phyloP scores from a whole-genome alignment of 2,113 vertebrate species.

The Neotragus moschatus region DNA sequence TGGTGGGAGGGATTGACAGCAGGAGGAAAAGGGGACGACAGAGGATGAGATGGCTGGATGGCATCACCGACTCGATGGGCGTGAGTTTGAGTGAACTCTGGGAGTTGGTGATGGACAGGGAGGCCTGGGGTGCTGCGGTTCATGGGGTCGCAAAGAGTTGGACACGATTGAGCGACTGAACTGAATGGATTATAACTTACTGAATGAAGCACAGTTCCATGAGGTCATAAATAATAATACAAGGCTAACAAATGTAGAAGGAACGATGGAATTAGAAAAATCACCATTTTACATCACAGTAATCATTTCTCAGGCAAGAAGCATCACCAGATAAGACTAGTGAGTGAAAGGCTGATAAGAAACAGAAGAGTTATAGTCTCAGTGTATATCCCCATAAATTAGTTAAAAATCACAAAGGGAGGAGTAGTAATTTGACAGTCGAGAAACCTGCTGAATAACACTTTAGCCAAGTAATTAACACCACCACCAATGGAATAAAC shows the following conservation, averaged over 20 bases:
- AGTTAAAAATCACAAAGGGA: slow-evolving; percentile 1
- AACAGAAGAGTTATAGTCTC: neutral
- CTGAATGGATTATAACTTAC: neutral
- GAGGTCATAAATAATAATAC: neutral
- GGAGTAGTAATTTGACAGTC: neutral
- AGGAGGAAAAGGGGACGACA: no score
- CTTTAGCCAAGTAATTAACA: neutral
- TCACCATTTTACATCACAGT: neutral
- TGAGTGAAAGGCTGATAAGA: neutral
- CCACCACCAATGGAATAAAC: neutral
- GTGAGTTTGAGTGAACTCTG: rapidly evolving
- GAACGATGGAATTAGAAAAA: neutral
- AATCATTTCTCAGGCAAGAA: slow-evolving; percentile 25
- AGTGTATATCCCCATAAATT: neutral
- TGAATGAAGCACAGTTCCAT: neutral
- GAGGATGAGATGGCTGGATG: no score
- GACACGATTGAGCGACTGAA: no score
- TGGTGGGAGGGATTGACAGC: no score
- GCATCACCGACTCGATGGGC: no score
- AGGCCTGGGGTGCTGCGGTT: no score
- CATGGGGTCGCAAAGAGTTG: no score
- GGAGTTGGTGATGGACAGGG: no score
- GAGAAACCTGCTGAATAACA: neutral
- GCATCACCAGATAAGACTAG: neutral
- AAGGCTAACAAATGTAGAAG: neutral